These are phyloP conservation scores for Dryomyza anilis DNA, from an alignment of 2,888 invertebrate species.

Conservation along the genomic window DNA sequence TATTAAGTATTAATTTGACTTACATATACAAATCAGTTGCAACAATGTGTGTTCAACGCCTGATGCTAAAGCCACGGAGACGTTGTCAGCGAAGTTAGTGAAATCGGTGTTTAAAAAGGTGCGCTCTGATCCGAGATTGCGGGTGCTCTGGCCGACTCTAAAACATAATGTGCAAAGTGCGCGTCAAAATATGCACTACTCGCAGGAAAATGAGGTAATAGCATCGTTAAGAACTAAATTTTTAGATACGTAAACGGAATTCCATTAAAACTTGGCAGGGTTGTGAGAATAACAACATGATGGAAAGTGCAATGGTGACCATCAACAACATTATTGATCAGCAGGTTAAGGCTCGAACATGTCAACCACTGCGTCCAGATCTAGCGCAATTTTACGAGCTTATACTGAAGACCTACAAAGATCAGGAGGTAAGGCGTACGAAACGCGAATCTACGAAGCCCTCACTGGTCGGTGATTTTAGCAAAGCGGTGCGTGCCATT, in stretches of 20 bases:
- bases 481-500: slow-evolving; percentile 36
- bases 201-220: no score
- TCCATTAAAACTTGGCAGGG: no score
- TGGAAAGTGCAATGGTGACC: slow-evolving; percentile 48
- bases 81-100: slow-evolving; percentile 48
- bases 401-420: slow-evolving; percentile 43
- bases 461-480: slow-evolving; percentile 33
- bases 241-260: no score
- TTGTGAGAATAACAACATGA: no score
- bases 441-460: slow-evolving; percentile 41
- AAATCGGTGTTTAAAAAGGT: slow-evolving; percentile 47
- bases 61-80: slow-evolving; percentile 42
- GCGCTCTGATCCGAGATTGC: slow-evolving; percentile 45
- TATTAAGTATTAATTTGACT: no score
- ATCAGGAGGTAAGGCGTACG: slow-evolving; percentile 44
- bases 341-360: slow-evolving; percentile 48
- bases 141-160: slow-evolving; percentile 44
- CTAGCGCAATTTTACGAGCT: slow-evolving; percentile 52
- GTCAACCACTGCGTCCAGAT: slow-evolving; percentile 51
- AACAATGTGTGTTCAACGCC: not conserved
- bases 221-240: no score
- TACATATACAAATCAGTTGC: not conserved
- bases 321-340: slow-evolving; percentile 55
- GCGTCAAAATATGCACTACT: no score
- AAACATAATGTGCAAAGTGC: no score